Conservation (phyloP, 2,888 invertebrate species). For the Apamea crenata region DNA sequence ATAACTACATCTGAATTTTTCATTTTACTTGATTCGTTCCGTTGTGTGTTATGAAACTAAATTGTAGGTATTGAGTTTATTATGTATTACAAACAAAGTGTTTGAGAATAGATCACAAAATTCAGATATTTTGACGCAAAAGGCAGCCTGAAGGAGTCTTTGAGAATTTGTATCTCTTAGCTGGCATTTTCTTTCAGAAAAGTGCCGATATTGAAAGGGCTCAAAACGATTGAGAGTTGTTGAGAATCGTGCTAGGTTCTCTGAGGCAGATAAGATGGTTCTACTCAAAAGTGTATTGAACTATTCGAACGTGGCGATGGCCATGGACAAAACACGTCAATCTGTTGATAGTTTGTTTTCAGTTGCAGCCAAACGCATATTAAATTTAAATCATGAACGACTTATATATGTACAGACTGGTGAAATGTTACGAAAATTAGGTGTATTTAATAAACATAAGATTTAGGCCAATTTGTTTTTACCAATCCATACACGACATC, state of each 20-base stretch:
- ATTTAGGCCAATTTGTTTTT: background rate
- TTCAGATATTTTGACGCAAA: conserved; percentile 27
- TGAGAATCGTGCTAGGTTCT: background rate
- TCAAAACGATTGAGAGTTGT: conserved; percentile 6
- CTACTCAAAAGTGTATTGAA: background rate
- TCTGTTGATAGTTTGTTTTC: background rate
- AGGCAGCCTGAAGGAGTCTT: conserved; percentile 14
- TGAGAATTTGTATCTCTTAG: conserved; percentile 24
- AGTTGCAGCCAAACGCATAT: background rate
- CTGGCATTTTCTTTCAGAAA: background rate
- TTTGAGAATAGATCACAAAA: conserved; percentile 20
- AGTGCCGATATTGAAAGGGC: conserved; percentile 24
- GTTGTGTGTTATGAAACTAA: background rate
- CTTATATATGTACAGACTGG: background rate
- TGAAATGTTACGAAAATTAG: background rate
- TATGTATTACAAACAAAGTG: conserved; percentile 15
- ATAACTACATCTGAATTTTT: conserved; percentile 16
- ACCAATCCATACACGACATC: background rate
- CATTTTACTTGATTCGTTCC: background rate
- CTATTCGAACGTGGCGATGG: too few relatives aligned
- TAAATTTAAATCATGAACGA: background rate
- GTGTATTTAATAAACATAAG: background rate
- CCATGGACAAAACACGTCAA: background rate
- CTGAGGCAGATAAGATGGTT: background rate
- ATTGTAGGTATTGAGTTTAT: background rate